Evolutionary conservation across 2,113 vertebrate genomes (phyloP).

Genomic region (Anser brachyrhynchus): DNA sequence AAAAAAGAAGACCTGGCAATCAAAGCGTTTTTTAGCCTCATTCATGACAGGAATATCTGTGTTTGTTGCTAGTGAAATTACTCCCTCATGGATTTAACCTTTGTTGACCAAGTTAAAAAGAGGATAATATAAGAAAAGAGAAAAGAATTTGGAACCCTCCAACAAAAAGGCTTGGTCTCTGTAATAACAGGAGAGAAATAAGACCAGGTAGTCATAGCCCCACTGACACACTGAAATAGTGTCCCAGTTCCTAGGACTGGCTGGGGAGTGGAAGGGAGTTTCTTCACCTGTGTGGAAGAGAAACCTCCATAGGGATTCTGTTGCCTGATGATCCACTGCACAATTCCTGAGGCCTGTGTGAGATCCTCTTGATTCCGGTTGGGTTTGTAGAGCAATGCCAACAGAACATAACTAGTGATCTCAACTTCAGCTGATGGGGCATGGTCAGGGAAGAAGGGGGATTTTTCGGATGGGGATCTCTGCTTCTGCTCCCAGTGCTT

Average conservation of each 20-base stretch:
- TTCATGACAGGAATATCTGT: accelerated
- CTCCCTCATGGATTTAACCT: not conserved
- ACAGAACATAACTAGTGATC: slow-evolving; percentile 80
- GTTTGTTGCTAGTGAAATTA: not conserved
- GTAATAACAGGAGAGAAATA: not conserved
- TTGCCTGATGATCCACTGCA: slow-evolving; percentile 82
- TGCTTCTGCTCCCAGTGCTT: slow-evolving; percentile 56
- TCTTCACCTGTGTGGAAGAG: slow-evolving; percentile 84
- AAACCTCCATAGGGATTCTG: slow-evolving; percentile 88
- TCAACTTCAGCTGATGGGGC: slow-evolving; percentile 74
- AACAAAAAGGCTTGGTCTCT: not conserved
- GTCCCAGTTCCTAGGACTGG: accelerated
- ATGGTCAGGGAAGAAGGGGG: slow-evolving; percentile 8
- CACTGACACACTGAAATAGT: not conserved
- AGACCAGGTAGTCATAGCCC: not conserved
- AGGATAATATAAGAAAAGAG: accelerated
- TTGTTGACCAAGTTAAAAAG: not conserved
- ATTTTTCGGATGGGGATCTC: not conserved
- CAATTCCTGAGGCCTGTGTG: slow-evolving; percentile 72
- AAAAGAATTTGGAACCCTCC: accelerated
- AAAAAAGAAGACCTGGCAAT: not conserved
- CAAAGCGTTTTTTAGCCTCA: not conserved
- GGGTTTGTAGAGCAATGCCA: slow-evolving; percentile 79
- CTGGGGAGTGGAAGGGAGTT: not conserved
- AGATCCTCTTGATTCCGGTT: slow-evolving; percentile 52